Percentiles rank a stretch among this genome's conserved stretches.
phyloP scores from a whole-genome alignment of 2,888 invertebrate genomes.

The Galeruca laticollis region DNA sequence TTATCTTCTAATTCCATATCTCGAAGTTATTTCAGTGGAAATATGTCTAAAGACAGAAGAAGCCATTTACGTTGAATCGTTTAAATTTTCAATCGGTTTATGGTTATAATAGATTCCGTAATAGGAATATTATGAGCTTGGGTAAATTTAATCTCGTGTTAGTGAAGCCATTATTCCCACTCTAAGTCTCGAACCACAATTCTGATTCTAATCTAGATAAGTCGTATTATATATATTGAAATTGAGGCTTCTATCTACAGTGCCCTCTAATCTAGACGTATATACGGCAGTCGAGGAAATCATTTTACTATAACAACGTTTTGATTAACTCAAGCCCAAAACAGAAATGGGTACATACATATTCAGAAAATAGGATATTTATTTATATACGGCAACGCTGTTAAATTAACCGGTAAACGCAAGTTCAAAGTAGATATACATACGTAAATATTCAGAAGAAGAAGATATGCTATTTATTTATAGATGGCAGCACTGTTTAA shows the following conservation, averaged over 20 bases:
- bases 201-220: constrained; percentile 16
- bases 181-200: constrained; percentile 2
- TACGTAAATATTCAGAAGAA: no score
- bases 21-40: no score
- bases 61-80: constrained; percentile 18
- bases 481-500: no score
- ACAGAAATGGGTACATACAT: no score
- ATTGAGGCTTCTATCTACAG: neutral
- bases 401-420: no score
- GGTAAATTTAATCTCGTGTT: constrained; percentile 22
- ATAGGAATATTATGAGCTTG: constrained; percentile 25
- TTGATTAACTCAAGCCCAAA: neutral
- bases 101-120: constrained; percentile 27
- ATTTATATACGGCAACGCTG: no score
- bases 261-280: neutral
- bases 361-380: no score
- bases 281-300: neutral
- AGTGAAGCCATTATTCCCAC: constrained; percentile 10
- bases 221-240: constrained; percentile 1
- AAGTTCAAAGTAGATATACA: no score
- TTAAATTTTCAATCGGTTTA: constrained; percentile 23
- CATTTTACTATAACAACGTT: neutral
- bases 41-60: constrained; percentile 13
- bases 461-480: no score
- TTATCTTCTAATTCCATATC: no score